Evolutionary conservation across 2,797 vertebrate genomes (phyloP).

Genomic region (Triplophysa yarkandensis): DNA sequence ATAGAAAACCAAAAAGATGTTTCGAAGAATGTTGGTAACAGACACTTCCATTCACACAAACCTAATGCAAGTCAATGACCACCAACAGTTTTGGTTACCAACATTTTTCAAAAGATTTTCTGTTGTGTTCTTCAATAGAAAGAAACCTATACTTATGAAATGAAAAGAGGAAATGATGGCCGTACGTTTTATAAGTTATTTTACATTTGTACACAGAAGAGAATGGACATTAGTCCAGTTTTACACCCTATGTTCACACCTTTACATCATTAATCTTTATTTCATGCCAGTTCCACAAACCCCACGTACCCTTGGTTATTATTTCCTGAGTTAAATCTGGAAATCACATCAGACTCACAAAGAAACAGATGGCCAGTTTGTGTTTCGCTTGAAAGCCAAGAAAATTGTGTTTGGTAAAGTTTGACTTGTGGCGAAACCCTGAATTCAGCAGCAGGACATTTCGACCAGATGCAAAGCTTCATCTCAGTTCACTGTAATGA

Average conservation of each 20-base stretch:
- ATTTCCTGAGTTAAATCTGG: background rate
- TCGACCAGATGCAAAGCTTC: slow-evolving; percentile 29
- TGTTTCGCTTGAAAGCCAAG: slow-evolving; percentile 8
- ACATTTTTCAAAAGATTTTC: too few relatives aligned
- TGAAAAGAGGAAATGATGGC: too few relatives aligned
- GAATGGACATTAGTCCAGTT: background rate
- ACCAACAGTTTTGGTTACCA: too few relatives aligned
- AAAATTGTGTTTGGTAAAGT: background rate
- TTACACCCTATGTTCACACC: background rate
- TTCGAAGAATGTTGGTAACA: too few relatives aligned
- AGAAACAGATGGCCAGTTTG: background rate
- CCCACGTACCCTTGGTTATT: background rate
- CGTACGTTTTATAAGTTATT: too few relatives aligned
- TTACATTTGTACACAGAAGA: too few relatives aligned
- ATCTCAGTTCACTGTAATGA: slow-evolving; percentile 13
- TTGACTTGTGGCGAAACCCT: slow-evolving; percentile 18
- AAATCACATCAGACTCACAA: background rate
- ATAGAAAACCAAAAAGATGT: too few relatives aligned
- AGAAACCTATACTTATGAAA: too few relatives aligned
- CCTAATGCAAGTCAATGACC: too few relatives aligned
- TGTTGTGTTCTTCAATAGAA: too few relatives aligned
- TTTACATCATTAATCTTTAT: too few relatives aligned
- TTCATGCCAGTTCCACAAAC: background rate
- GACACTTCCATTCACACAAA: too few relatives aligned
- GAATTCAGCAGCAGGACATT: background rate